Evolutionary conservation across 2,113 vertebrate species (phyloP).

Genomic region (Numida meleagris): DNA sequence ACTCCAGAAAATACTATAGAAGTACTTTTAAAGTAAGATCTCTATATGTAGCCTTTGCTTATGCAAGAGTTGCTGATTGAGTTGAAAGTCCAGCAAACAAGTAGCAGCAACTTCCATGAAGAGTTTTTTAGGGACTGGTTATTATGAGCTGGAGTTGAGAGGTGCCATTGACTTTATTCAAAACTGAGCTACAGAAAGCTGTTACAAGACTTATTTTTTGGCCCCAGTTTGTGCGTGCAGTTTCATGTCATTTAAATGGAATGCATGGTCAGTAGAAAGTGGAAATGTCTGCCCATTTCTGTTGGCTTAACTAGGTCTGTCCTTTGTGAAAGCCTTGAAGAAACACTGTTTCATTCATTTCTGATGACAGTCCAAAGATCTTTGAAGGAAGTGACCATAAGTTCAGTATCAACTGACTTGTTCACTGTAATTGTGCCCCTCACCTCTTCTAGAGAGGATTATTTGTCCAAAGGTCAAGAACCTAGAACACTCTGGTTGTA

Average conservation of each 20-base stretch:
- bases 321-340: background rate
- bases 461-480: background rate
- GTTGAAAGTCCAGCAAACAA: background rate
- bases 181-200: background rate
- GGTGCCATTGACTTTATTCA: background rate
- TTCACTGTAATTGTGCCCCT: background rate
- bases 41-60: background rate
- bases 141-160: background rate
- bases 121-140: background rate
- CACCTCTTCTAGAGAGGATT: background rate
- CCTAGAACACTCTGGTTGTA: background rate
- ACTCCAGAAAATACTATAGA: background rate
- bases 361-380: background rate
- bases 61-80: background rate
- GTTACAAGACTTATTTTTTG: background rate
- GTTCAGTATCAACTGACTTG: background rate
- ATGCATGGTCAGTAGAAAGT: background rate
- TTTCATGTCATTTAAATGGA: background rate
- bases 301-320: background rate
- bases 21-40: background rate
- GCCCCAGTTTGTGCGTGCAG: background rate
- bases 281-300: background rate
- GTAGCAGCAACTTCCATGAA: accelerated
- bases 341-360: background rate
- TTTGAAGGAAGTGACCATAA: background rate